Evolutionary conservation across 1,140 invertebrate genomes (phyloP), one percentile per base, ranked within the genome.

Genomic region (Venturia canescens): DNA sequence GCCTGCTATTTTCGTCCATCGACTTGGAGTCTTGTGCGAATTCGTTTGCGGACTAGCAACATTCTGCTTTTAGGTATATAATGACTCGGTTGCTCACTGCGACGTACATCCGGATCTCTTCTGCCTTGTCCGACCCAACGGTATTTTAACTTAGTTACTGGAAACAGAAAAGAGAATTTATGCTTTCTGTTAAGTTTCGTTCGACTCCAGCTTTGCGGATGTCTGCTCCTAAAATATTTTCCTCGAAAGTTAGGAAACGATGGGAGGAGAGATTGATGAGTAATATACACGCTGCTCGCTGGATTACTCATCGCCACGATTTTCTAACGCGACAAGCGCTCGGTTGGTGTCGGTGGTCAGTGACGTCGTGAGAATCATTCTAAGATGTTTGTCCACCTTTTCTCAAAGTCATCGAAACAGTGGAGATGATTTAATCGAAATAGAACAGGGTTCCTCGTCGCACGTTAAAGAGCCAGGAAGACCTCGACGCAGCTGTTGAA

Each of bases 21-120:
- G 63, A 67, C 23, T 34, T 9, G 29, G 53, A 18, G 72, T 50
- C 53, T 63, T 63, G 60, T 81, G n/a, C n/a, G 63, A 76, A 81
- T 77, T 77, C 80, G 69, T 75, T 75, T 81, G 66, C 76, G 38
- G 60, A 75, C 34, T 81, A 57, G 63, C 66, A 81, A 81, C 72
- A 77, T 81, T 77, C 72, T 76, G 75, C 60, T 81, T 77, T 81
- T 81, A 77, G 63, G 60, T 81, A 70, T 81, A 70, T 81, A 81
- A 69, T 66, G 48, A 57, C 74, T 70, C 60, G 60, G 23, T 23
- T 48, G n/a, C 34, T 27, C n/a, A 31, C 60, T 38, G 66, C 50
- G 72, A 60, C 75, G 75, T 69, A 50, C 27, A 60, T 74, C 34
- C 50, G 48, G 57, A 69, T 77, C 9, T 69, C 72, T 77, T 66